Base-by-base conservation (phyloP, 2,888 invertebrate species). In the Epistrophe grossulariae region DNA sequence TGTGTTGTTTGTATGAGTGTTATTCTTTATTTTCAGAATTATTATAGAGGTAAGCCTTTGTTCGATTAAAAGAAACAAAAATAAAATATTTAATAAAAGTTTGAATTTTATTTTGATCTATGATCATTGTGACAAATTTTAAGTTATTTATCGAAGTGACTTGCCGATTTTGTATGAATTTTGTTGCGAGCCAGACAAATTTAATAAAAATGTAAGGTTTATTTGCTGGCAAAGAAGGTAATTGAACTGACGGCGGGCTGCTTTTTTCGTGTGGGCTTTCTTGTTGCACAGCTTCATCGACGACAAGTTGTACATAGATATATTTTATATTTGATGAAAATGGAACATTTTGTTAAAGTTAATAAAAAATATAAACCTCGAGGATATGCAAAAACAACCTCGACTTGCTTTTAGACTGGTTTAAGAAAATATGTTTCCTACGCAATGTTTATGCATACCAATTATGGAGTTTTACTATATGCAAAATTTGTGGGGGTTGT, bases 361-460 rank as follows among this genome's bases (percentile, higher is more conserved):
- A 2, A 24, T 2, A 24, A 24, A 11, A 64, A 55, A 55, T 45
- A 64, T 40, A 55, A 60, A 28, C 31, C 38, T 57, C 38, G 55
- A 73, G 55, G 38, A 78, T 73, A 85, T 85, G 81, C 81, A 81
- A 85, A 85, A 81, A 55, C 68, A 81, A 77, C 66, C 57, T 71
- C 79, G 62, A 50, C 35, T 57, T 40, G 31, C 40, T 74, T 76
- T 74, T 71, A 28, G 60, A 73, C 84, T 85, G 81, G 81, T 85
- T 85, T 72, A 55, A 17, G 40, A 45, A n/a, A n/a, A n/a, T n/a
- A 24, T 66, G 11, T 45, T 60, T 50, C 80, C 80, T 80, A 84
- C 84, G 79, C 84, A 80, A 19, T 55, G 19, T 55, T 70, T 66
- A 59, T 43, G 24, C 24, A 3, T 19, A 40, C 24, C 60, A 19